phyloP scores from a whole-genome alignment of 2,888 invertebrate species.

The Rhagium mordax region DNA sequence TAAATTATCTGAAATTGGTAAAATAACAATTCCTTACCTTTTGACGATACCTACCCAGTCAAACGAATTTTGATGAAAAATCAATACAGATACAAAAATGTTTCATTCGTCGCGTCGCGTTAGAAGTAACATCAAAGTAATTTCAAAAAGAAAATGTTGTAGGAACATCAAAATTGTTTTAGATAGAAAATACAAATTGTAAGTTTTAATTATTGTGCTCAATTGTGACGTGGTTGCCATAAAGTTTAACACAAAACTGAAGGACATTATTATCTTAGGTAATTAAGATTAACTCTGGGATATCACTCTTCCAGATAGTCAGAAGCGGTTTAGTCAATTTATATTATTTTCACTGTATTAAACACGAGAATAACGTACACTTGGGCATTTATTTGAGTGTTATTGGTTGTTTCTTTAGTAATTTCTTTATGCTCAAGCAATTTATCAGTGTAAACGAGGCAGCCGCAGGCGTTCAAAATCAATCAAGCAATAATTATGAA shows the following conservation, averaged over 20 bases:
- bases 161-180: too few species aligned
- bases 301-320: neutral
- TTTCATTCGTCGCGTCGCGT: too few species aligned
- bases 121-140: too few species aligned
- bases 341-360: conserved; percentile 6
- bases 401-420: conserved; percentile 17
- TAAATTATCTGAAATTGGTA: neutral
- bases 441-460: conserved; percentile 25
- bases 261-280: neutral
- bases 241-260: neutral
- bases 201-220: too few species aligned
- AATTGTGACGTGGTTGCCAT: too few species aligned
- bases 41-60: neutral
- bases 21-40: neutral
- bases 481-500: conserved; percentile 26
- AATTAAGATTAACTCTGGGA: neutral
- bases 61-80: neutral
- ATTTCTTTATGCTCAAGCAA: conserved; percentile 16
- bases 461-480: conserved; percentile 25
- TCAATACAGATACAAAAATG: neutral
- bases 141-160: too few species aligned
- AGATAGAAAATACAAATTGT: too few species aligned
- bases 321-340: neutral
- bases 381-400: conserved; percentile 18
- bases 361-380: neutral